Evolutionary conservation across 2,888 invertebrate species (phyloP), one percentile per base, ranked within the genome.

Genomic region (Strigamia maritima): DNA sequence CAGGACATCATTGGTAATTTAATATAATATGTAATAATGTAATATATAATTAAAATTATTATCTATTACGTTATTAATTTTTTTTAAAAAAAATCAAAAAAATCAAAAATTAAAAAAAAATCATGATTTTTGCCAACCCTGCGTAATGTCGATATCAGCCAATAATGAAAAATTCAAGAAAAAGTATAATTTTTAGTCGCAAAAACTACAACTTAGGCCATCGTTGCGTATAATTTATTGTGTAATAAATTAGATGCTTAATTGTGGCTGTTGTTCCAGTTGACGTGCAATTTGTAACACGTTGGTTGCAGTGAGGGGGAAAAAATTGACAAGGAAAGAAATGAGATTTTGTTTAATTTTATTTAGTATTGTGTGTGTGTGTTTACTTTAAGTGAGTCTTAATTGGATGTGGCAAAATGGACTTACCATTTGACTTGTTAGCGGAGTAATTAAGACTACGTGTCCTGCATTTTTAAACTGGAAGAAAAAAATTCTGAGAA

Each of bases 351-450:
- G 19, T 49, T 49, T 10, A 26, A 16, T 65, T n/a, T 65, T 65
- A 16, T 65, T 65, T 65, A 65, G 49, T 65, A 14, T 26, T 24
- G 16, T 65, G 26, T 8, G 60, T 16, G 65, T 26, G 65, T 65
- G 65, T 65, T 65, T 24, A 14, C 26, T 65, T 65, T 65, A 65
- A 65, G 65, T 65, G 65, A 28, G 65, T 65, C 65, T 65, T 65
- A 65, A 65, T 65, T 65, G 65, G 65, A 65, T 26, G 65, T 65
- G 65, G 65, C 65, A 65, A 65, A 65, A 65, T 65, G 24, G 65
- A 65, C 65, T 26, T 8, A 28, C 65, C 65, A 26, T 65, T 65
- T 16, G 65, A 65, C 65, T 65, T 65, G 65, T 65, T 65, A 65
- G 65, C 65, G 65, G 2, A 65, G 65, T 65, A 65, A 65, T 65